These are phyloP conservation scores for Cassiopea andromeda DNA, from an alignment of 30 jellyfish, hydroid and myxozoan genomes.

Conservation along the genomic window DNA sequence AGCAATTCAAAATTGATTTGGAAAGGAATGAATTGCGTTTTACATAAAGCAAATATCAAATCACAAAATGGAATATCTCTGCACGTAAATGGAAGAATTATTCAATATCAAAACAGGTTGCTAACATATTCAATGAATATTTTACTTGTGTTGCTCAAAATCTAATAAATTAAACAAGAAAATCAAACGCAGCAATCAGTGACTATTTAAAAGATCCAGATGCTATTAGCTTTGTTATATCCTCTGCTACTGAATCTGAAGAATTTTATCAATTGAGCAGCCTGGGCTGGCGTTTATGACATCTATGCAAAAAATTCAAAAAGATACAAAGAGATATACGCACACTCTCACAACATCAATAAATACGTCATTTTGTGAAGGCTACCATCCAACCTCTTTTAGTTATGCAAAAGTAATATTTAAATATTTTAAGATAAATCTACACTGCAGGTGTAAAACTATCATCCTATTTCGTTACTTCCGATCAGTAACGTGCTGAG, in stretches of 20 bases:
- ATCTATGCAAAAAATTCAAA: conserved; percentile 16
- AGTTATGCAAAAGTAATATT: conserved; percentile 33
- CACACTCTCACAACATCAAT: conserved; percentile 29
- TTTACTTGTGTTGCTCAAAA: not conserved
- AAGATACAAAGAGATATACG: conserved; percentile 3
- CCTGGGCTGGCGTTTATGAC: conserved; percentile 50
- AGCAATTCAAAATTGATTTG: not conserved
- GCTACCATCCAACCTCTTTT: conserved; percentile 34
- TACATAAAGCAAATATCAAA: not conserved
- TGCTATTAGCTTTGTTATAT: not conserved
- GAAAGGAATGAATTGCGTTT: not conserved
- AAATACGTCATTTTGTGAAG: conserved; percentile 28
- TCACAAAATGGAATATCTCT: not conserved
- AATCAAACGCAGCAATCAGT: not conserved
- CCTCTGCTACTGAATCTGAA: conserved; percentile 34
- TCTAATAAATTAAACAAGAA: not conserved
- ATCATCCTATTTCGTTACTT: not conserved
- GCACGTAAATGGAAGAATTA: not conserved
- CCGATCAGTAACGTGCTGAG: not conserved
- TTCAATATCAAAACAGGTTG: not conserved
- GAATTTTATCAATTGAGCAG: conserved; percentile 33
- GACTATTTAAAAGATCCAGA: conserved; percentile 2
- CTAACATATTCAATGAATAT: conserved; percentile 2
- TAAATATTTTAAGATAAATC: conserved; percentile 35
- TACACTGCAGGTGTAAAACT: conserved; percentile 9